A percentile compares a stretch with the other conserved stretches of the same genome.
Conservation (phyloP, 2,888 invertebrate genomes). For the Dyspetes luteomarginatus region DNA sequence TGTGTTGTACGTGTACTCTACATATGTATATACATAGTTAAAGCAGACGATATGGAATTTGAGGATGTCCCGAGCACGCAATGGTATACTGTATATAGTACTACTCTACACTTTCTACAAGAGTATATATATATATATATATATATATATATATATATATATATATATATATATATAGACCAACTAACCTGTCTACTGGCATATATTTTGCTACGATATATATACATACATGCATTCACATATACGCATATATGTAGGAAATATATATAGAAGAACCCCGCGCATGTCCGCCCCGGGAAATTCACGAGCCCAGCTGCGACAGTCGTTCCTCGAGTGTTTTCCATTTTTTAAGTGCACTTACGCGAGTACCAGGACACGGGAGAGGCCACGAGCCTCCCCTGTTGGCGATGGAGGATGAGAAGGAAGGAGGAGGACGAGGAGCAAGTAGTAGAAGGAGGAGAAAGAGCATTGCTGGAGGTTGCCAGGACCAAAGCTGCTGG, state of each 20-base stretch:
- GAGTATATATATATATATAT: not conserved
- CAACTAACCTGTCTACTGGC: conserved; percentile 10
- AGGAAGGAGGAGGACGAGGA: conserved; percentile 11
- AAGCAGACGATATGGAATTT: conserved; percentile 24
- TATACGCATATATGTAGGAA: not conserved
- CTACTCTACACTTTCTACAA: conserved; percentile 1
- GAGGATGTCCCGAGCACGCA: conserved; percentile 26
- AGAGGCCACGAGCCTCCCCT: not conserved
- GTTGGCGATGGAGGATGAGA: conserved; percentile 8
- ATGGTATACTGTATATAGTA: not conserved
- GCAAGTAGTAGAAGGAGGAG: conserved; percentile 11
- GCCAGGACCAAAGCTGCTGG: conserved; percentile 24
- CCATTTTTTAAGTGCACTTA: conserved; percentile 78
- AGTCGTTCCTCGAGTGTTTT: conserved; percentile 73
- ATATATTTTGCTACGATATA: not conserved
- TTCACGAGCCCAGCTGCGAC: conserved; percentile 73
- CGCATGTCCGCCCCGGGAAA: conserved; percentile 60
- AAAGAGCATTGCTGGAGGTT: conserved; percentile 27
- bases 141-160: not conserved
- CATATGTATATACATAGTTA: conserved; percentile 11
- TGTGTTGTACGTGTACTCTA: not conserved
- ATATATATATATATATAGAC: too few species aligned
- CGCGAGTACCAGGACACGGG: conserved; percentile 57
- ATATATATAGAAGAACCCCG: not conserved
- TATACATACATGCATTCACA: conserved; percentile 5